Evolutionary conservation across 2,113 vertebrate genomes (phyloP).

Genomic region (Gobio gobio): DNA sequence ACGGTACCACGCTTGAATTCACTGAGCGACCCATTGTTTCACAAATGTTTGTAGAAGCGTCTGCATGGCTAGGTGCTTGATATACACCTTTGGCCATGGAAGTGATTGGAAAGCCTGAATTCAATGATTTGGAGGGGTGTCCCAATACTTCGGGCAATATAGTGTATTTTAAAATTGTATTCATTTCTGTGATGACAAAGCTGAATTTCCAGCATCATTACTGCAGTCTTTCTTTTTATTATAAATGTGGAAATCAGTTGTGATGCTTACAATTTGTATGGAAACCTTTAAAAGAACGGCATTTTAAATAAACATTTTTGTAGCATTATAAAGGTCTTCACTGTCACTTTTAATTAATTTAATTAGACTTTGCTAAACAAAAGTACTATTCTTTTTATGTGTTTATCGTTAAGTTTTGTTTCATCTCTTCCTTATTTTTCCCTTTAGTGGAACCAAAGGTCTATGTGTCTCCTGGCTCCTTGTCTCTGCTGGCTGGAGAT

Average conservation of each 20-base stretch:
- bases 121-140: no score
- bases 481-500: constrained; percentile 84
- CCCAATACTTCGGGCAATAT: no score
- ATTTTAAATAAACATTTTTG: neutral
- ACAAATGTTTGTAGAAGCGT: no score
- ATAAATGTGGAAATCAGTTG: neutral
- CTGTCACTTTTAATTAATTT: neutral
- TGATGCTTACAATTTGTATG: neutral
- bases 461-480: constrained; percentile 84
- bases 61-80: no score
- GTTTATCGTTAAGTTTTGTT: neutral
- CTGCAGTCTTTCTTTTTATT: neutral
- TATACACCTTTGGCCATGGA: no score
- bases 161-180: neutral
- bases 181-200: neutral
- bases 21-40: no score
- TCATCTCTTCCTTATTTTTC: neutral
- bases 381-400: neutral
- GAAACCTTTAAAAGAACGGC: neutral
- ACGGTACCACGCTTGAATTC: no score
- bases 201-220: neutral
- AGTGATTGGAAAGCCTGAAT: no score
- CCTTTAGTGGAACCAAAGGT: constrained; percentile 92
- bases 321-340: neutral
- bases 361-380: neutral